These are phyloP conservation scores for Octomys mimax DNA, from an alignment of 2,797 vertebrate species.

Conservation along the genomic window DNA sequence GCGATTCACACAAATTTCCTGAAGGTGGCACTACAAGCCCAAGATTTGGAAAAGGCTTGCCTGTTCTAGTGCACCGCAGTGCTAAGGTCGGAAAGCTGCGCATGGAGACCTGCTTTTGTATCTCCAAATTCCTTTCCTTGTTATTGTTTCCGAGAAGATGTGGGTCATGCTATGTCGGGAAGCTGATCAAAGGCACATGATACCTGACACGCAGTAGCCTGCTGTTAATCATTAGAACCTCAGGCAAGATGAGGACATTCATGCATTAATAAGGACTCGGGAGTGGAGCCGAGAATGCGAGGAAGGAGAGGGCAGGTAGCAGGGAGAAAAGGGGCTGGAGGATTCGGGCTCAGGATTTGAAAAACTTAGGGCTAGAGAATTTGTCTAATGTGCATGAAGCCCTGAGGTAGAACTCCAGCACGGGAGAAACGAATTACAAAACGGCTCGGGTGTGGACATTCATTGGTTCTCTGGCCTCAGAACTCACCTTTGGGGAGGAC, in stretches of 20 bases:
- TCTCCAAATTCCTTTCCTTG: constrained; percentile 35
- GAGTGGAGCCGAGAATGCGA: not conserved
- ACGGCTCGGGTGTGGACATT: not conserved
- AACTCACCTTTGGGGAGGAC: not conserved
- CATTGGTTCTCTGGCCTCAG: not conserved
- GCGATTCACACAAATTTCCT: not conserved
- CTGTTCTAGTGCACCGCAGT: fast-evolving
- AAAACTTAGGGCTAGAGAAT: no score
- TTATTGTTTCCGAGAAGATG: constrained; percentile 57
- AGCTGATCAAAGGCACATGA: constrained; percentile 56
- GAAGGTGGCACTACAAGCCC: constrained; percentile 53
- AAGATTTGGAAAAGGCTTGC: not conserved
- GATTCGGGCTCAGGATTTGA: not conserved
- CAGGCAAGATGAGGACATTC: not conserved
- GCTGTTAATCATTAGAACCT: constrained; percentile 52
- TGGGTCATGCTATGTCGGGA: constrained; percentile 3
- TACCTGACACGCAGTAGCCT: constrained; percentile 48
- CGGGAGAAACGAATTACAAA: not conserved
- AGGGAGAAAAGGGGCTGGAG: not conserved
- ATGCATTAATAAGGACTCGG: not conserved
- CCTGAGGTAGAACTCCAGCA: not conserved
- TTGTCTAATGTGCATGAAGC: not conserved
- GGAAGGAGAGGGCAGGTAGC: not conserved
- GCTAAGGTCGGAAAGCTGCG: not conserved
- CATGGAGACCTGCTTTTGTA: not conserved